A percentile compares a stretch with the other conserved stretches of the same genome.
Evolutionary conservation across 64 coral and sea anemone species (phyloP).

Genomic region (Exaiptasia diaphana): DNA sequence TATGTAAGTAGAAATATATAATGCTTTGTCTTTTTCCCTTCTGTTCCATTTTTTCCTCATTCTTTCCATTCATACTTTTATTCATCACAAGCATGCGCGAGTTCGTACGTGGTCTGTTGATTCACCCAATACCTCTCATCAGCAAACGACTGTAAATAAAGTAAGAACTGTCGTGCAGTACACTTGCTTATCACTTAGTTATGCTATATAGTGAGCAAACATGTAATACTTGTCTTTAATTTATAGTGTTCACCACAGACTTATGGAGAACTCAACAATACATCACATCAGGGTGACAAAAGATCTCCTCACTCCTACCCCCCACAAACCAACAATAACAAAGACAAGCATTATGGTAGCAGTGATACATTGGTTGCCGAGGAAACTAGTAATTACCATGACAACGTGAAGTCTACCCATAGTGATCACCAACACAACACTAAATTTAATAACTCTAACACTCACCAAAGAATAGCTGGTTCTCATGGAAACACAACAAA

Average conservation of each 20-base stretch:
- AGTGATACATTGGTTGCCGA: constrained; percentile 60
- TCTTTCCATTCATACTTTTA: not conserved
- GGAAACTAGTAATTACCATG: constrained; percentile 41
- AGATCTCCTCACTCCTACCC: too few species aligned
- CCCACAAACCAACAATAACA: constrained; percentile 10
- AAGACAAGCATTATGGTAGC: constrained; percentile 53
- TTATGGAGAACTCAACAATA: too few species aligned
- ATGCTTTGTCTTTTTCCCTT: not conserved
- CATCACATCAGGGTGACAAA: too few species aligned
- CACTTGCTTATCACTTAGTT: not conserved
- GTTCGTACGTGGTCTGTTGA: not conserved
- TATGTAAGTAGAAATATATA: constrained; percentile 47
- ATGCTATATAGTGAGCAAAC: too few species aligned
- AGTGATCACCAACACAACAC: not conserved
- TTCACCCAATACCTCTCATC: not conserved
- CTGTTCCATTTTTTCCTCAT: not conserved
- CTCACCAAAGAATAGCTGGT: not conserved
- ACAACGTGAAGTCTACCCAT: not conserved
- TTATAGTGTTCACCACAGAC: not conserved
- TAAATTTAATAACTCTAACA: not conserved
- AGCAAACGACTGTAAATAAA: not conserved
- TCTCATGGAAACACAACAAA: too few species aligned
- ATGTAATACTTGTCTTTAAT: too few species aligned
- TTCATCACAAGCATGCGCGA: not conserved
- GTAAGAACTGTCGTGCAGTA: not conserved